Base-by-base conservation (phyloP, 2,888 invertebrate species). In the Diadegma fenestrale region DNA sequence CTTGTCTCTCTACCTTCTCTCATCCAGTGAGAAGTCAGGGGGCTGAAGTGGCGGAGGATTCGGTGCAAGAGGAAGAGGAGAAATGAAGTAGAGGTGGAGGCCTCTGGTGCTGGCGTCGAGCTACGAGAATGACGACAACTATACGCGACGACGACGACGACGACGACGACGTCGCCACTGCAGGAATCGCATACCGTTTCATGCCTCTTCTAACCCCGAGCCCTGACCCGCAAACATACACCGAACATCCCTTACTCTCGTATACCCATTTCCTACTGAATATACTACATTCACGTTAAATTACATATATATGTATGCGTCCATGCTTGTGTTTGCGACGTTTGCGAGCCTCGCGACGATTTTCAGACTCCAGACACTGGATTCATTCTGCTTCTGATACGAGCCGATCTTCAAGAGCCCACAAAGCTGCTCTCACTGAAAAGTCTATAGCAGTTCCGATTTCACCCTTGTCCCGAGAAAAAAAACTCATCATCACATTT, bases 121-220 rank as follows among this genome's bases (percentile, higher is more conserved):
- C 85, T 69, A 77, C 79, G 69, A 51, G 61, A 58, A 84, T 76
- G 80, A 80, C 68, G 63, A 79, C 80, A 45, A 69, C 77, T 64
- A 41, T 58, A 66, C 58, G 26, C 58, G 37, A 73, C 64, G 84
- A 80, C 68, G 54, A 79, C 64, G 84, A 80, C 68, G 48, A 17
- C 48, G 51, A 19, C 64, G 54, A 75, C 64, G 71, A 80, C 84
- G 81, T 84, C 85, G 82, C 84, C 87, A 80, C 86, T 83, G 80
- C 88, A 85, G 88, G 87, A 89, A 88, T 89, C 89, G 87, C 87
- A 81, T 86, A 85, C 83, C 88, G 66, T 63, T 77, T 69, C 77
- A 69, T 81, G 66, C 69, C 80, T 81, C 63, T 78, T 64, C 64
- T 61, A 58, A 58, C 80, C 45, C 82, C 61, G 51, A 83, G 78